Evolutionary conservation across 2,113 vertebrate genomes (phyloP).

Genomic region (Gadus chalcogrammus): DNA sequence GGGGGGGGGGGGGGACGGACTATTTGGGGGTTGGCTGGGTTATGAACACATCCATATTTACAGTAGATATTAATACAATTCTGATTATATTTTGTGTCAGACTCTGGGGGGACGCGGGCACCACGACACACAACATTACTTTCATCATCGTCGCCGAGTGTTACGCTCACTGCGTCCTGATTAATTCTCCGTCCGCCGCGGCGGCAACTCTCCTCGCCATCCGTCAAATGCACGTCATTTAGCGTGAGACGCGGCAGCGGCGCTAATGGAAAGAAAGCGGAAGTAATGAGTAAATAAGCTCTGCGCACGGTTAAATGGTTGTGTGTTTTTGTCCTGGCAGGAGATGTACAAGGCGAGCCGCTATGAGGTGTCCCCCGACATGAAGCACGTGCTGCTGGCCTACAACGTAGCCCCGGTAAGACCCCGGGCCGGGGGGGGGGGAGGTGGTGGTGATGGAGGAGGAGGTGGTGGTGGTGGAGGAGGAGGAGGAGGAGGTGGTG

Average conservation of each 20-base stretch:
- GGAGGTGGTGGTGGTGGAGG: constrained; percentile 45
- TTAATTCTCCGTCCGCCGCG: constrained; percentile 55
- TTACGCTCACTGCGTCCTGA: constrained; percentile 30
- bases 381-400: constrained; percentile 88
- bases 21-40: constrained; percentile 6
- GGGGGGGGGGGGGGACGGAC: constrained; percentile 1
- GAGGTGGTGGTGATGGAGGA: too few species aligned
- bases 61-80: too few species aligned
- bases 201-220: constrained; percentile 33
- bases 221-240: constrained; percentile 57
- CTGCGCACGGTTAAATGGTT: too few species aligned
- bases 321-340: constrained; percentile 57
- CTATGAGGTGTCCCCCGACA: constrained; percentile 92
- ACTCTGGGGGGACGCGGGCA: not conserved
- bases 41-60: too few species aligned
- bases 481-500: constrained; percentile 1
- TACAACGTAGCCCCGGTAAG: constrained; percentile 90
- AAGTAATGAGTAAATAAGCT: too few species aligned
- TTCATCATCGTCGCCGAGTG: constrained; percentile 7
- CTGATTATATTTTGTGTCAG: too few species aligned
- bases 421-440: constrained; percentile 23
- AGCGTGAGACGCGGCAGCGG: constrained; percentile 22
- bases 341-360: constrained; percentile 89
- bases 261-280: constrained; percentile 49
- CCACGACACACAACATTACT: constrained; percentile 54